These are phyloP conservation scores for Pagetopsis macropterus DNA, from an alignment of 2,797 vertebrate genomes.

Conservation along the genomic window DNA sequence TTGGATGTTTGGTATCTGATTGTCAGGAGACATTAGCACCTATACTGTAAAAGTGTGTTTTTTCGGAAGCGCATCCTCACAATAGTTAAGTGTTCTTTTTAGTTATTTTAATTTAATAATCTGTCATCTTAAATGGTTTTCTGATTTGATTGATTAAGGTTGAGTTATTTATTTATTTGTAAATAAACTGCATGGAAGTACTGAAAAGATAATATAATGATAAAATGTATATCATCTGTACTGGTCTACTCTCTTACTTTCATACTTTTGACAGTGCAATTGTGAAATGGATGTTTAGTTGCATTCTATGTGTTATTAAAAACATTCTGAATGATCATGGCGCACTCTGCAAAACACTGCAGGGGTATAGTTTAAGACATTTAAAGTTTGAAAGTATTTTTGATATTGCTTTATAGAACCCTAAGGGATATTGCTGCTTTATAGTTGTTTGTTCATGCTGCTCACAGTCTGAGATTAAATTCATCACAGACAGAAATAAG, in stretches of 20 bases:
- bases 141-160: neutral
- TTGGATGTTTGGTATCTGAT: neutral
- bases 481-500: slow-evolving; percentile 20
- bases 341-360: neutral
- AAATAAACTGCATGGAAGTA: neutral
- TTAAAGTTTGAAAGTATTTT: too few relatives aligned
- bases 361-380: neutral
- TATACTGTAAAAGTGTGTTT: too few relatives aligned
- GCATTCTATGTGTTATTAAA: neutral
- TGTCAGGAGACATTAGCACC: neutral
- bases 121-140: neutral
- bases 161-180: neutral
- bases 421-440: neutral
- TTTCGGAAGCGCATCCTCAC: too few relatives aligned
- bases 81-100: too few relatives aligned
- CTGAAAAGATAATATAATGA: neutral
- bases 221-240: neutral
- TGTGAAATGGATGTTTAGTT: neutral
- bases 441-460: slow-evolving; percentile 21
- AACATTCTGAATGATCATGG: neutral
- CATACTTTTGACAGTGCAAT: neutral
- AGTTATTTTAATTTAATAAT: too few relatives aligned
- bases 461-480: slow-evolving; percentile 25
- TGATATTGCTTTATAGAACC: too few relatives aligned
- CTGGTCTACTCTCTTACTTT: neutral